A percentile compares a stretch with the other conserved stretches of the same genome.
Evolutionary conservation across 2,113 vertebrate species (phyloP).

Genomic region (Salminus brasiliensis): DNA sequence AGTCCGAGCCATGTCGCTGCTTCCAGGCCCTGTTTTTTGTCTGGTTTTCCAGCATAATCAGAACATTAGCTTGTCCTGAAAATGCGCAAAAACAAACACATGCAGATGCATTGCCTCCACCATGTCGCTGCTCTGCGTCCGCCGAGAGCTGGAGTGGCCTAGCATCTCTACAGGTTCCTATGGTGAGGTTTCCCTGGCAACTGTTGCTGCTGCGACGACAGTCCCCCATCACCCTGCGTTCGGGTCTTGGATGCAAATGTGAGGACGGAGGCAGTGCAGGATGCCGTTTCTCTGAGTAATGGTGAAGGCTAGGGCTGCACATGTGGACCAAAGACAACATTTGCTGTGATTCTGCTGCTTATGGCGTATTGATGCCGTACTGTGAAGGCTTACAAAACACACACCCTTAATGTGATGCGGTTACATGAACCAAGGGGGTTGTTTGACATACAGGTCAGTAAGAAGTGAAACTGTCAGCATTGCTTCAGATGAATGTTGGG

Average conservation of each 20-base stretch:
- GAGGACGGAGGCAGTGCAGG: constrained; percentile 54
- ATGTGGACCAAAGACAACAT: not conserved
- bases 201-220: constrained; percentile 76
- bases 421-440: too few species aligned
- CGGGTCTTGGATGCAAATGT: constrained; percentile 70
- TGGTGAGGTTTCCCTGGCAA: constrained; percentile 78
- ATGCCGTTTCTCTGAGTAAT: constrained; percentile 18
- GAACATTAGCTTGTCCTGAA: not conserved
- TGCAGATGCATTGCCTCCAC: constrained; percentile 46
- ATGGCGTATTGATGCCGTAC: too few species aligned
- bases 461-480: too few species aligned
- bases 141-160: constrained; percentile 21
- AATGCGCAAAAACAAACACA: not conserved
- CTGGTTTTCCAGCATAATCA: not conserved
- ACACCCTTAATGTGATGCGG: too few species aligned
- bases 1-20: too few species aligned
- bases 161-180: constrained; percentile 61
- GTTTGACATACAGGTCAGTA: too few species aligned
- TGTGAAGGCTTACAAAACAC: too few species aligned
- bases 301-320: not conserved
- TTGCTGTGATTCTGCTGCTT: not conserved
- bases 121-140: not conserved
- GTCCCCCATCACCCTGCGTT: constrained; percentile 64
- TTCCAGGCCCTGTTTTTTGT: too few species aligned
- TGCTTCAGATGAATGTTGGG: too few species aligned